phyloP scores from a whole-genome alignment of 1,140 invertebrate genomes.

The Littorina saxatilis region DNA sequence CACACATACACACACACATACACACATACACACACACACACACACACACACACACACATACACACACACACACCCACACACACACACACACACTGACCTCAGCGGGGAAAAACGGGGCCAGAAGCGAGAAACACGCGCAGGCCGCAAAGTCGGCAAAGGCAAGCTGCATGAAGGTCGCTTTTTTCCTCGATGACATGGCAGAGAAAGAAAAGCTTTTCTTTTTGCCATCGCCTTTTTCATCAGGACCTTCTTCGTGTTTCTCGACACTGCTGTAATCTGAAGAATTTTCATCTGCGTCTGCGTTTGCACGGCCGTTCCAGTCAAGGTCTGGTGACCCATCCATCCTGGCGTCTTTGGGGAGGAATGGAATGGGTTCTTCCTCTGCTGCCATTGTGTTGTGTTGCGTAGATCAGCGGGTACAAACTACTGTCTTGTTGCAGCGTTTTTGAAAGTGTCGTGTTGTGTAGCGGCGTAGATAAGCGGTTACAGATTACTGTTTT shows the following conservation, averaged over 20 bases:
- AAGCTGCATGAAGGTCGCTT: conserved; percentile 77
- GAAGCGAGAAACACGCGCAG: conserved; percentile 90
- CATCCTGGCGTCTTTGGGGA: neutral
- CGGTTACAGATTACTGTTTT: no score
- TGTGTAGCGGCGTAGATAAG: no score
- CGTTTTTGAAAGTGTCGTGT: no score
- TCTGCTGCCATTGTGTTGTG: neutral
- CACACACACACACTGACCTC: no score
- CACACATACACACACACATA: neutral
- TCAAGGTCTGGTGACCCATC: neutral
- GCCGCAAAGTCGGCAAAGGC: conserved; percentile 92
- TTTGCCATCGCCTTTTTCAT: neutral
- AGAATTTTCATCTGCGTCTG: neutral
- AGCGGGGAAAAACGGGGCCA: no score
- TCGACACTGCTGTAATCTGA: no score
- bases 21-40: conserved; percentile 74
- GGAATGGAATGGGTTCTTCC: neutral
- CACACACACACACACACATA: conserved; percentile 92
- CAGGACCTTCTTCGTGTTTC: no score
- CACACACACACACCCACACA: no score
- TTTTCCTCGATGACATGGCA: no score
- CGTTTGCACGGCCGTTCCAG: neutral
- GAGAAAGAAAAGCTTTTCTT: neutral
- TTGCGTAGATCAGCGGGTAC: no score
- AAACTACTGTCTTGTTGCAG: neutral